Conservation (phyloP, 2,888 invertebrate species). For the Corythucha ciliata region DNA sequence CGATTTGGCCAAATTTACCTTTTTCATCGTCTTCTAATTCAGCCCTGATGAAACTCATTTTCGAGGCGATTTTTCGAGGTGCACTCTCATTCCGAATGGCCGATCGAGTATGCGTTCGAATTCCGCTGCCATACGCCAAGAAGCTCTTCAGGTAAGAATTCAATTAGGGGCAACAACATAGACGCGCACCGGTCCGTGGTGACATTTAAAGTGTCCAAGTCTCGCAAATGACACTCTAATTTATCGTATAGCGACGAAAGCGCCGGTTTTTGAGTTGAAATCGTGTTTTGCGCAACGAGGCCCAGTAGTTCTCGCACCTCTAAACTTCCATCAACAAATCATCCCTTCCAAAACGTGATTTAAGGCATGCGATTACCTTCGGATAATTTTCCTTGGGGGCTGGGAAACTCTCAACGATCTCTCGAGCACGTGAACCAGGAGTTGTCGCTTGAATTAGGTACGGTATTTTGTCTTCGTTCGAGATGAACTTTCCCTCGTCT, state of each 20-base stretch:
- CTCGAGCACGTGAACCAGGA: background rate
- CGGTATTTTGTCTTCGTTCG: slow-evolving; percentile 1
- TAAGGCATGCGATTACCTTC: background rate
- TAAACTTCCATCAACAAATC: slow-evolving; percentile 4
- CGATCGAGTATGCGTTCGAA: too few relatives aligned
- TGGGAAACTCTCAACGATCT: background rate
- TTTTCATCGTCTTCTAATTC: too few relatives aligned
- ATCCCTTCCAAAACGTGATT: background rate
- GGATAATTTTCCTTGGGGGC: background rate
- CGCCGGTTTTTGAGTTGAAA: background rate
- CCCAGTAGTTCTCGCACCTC: slow-evolving; percentile 3
- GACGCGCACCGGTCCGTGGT: background rate
- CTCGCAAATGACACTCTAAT: background rate
- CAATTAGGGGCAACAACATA: slow-evolving; percentile 5
- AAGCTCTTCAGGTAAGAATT: background rate
- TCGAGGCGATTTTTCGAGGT: too few relatives aligned
- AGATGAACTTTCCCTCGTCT: background rate
- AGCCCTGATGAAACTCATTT: too few relatives aligned
- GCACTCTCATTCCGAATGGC: too few relatives aligned
- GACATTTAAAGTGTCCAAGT: slow-evolving; percentile 2
- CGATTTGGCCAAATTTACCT: too few relatives aligned
- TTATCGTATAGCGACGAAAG: slow-evolving; percentile 1
- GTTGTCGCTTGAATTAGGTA: background rate
- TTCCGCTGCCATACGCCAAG: slow-evolving; percentile 1
- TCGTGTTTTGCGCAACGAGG: background rate